Base-by-base conservation (phyloP, 1,140 invertebrate genomes). In the Eulimnadia texana region DNA sequence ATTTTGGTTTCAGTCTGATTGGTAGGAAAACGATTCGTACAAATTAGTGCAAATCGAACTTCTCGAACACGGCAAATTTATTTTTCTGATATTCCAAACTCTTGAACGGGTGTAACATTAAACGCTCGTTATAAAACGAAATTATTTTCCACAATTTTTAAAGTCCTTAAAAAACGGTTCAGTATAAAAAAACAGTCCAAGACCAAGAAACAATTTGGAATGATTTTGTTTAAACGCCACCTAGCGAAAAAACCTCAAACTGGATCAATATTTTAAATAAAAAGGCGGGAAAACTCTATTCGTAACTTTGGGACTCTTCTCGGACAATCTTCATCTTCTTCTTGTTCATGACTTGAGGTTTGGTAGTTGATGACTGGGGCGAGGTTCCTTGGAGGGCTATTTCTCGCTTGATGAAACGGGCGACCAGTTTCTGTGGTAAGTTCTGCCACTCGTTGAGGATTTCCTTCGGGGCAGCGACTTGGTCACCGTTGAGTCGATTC, bases 401-500 rank as follows among this genome's bases (percentile, higher is more conserved):
- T 71, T 89, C 82, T 72, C 83, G 81, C 71, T 87, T 82, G 53
- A 98, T 98, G 70, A 90, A 96, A 42, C 87, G 80, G 2, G 85
- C 81, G 0, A 96, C 84, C 22, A 98, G 76, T 66, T 82, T 82
- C 69, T 94, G 93, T 0, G 96, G 94, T 66, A 93, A 79, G 59
- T 85, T 77, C 72, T 98, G 93, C 86, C 90, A 98, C 69, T 95
- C 89, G 64, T 93, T 83, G 67, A 97, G 72, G 0, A 90, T 85
- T 70, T 90, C 87, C 70, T 97, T 93, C 1, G 89, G 83, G 25
- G 88, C 82, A 62, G 85, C 79, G 0, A 93, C 86, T 79, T 98
- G 93, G 76, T 98, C 95, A 9, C 90, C 90, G 68, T 93, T 85
- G 1, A 98, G 79, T 63, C 95, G 79, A 74, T 98, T 92, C n/a